Evolutionary conservation across 2,113 vertebrate species (phyloP), one percentile per base, ranked within the genome.

Genomic region (Austrofundulus limnaeus): DNA sequence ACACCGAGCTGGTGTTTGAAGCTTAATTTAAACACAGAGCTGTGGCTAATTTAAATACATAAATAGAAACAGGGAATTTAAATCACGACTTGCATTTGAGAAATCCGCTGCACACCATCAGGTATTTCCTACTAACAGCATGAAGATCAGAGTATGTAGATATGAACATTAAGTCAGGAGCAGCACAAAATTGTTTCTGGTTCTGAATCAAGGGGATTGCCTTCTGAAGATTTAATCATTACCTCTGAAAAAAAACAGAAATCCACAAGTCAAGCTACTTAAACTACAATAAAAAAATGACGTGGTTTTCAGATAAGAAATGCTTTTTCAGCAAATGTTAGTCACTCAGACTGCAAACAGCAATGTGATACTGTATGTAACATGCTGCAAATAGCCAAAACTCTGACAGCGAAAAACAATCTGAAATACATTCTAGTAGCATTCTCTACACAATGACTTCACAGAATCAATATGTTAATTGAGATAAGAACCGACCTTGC

Each of bases 401-500:
- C 50, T 19, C 56, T 43, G 43, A 37, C 15, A 48, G 24, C n/a
- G 15, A 24, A 60, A 15, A 16, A 41, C 57, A 23, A 47, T 56
- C 59, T 23, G 38, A 60, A 69, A 71, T 77, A 57, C 5, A 23
- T 74, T 49, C 16, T 3, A 52, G 66, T 60, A 43, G 61, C 49
- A 19, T 53, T 45, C 34, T 56, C 46, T 17, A 31, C 20, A 68
- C 49, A 49, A 11, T 56, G 53, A 47, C 57, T 55, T 66, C 28
- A 54, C 38, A 64, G 38, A 71, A 81, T 78, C 69, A 74, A 77
- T 78, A 66, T 41, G 51, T 45, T 62, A 56, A 67, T 52, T 13
- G 52, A 63, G 53, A 75, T 64, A 59, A 67, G 38, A 47, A 59
- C 21, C 72, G 62, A 83, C 72, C 66, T 71, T 77, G 38, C 49